Base-by-base conservation (phyloP, 2,888 invertebrate genomes). In the Napeogenes inachia region DNA sequence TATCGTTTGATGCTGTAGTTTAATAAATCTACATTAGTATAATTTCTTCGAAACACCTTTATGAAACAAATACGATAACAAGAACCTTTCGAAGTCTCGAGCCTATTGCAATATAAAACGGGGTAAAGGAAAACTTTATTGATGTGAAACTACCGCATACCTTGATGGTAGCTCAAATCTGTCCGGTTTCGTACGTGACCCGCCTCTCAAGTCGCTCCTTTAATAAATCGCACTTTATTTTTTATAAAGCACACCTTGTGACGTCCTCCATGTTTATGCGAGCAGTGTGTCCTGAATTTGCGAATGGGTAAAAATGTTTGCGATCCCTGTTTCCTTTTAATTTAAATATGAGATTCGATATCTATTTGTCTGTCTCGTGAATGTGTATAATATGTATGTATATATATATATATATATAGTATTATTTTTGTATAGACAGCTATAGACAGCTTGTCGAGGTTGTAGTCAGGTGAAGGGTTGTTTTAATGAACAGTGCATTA, bases 161-260 rank as follows among this genome's bases (percentile, higher is more conserved):
- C 82, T 84, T 76, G 73, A 74, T 70, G 70, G 77, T 71, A 74
- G 77, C 75, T 79, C 81, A 80, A 88, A 87, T 87, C 87, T 87
- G 86, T 82, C 82, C 82, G 77, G 77, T 65, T 54, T 57, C 69
- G 69, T 57, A 86, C 89, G 89, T 90, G 89, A 79, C 72, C 69
- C 54, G 89, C 69, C 72, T 82, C 58, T 61, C 55, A 68, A 75
- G 61, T 60, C 70, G 50, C 75, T 81, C 83, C 84, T 86, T 87
- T 88, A 87, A 89, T 89, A 89, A 87, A 89, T 89, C 81, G 79
- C 81, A 79, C 81, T 83, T 85, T 84, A 86, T 87, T 86, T 73
- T 85, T 84, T 83, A 80, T 80, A 78, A 81, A 80, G 78, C 79
- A 80, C 88, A 89, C 89, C 89, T 89, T 85, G 82, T 74, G 79